Evolutionary conservation across 2,113 vertebrate genomes (phyloP), one percentile per base, ranked within the genome.

Genomic region (Lampris megalopsis): DNA sequence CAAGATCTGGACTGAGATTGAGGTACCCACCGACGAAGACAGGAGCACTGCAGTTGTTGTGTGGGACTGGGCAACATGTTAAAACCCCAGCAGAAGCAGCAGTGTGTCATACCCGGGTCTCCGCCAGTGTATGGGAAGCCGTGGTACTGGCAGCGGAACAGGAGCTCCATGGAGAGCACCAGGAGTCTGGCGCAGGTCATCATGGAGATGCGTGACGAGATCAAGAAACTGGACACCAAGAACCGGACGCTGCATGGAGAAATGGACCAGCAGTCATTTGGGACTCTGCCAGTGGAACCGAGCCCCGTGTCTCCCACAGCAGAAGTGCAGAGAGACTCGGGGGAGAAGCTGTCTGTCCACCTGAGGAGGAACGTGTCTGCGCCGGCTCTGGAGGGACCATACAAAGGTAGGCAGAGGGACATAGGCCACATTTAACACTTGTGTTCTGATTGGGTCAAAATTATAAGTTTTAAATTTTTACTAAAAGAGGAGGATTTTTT

Each of bases 191-290:
- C 95, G n/a, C 91, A 89, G 73, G 79, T 97, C 62, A 94, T 98
- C 90, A 91, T 88, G 76, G 95, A 97, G 87, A 95, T 98, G 96
- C 92, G 50, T 1, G 93, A 92, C 2, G 95, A 97, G 3, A 97
- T 98, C 86, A 90, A 93, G 79, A 94, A 92, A 78, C 86, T 97
- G 82, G 94, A 98, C 87, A 91, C 82, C 6, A 97, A 99, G 67
- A 98, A 99, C 85, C 88, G 77, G 35, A 93, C 88, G 1, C 94
- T 99, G 63, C 88, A 88, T 0, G 93, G 91, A 67, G 93, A 93
- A 65, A 69, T 93, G 63, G 77, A 75, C 13, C 89, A 89, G 68
- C 73, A 64, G 0, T 40, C 68, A 57, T 48, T 42, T 9, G 65
- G 42, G 7, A 43, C 41, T 1, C 54, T 24, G 38, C 38, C 42